phyloP scores from a whole-genome alignment of 1,140 invertebrate genomes.

The Babylonia areolata region DNA sequence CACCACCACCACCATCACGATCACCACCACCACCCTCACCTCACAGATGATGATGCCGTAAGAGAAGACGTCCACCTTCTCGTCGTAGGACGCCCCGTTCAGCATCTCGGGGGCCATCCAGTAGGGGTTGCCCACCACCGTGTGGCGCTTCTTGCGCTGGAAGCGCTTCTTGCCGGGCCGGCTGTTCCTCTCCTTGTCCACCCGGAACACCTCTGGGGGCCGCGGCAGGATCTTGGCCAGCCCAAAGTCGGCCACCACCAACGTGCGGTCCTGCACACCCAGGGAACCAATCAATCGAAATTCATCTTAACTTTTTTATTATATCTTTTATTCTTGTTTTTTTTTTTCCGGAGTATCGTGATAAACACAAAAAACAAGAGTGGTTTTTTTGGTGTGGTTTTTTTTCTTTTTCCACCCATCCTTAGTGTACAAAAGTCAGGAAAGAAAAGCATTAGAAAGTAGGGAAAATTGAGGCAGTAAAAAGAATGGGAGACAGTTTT shows the following conservation, averaged over 20 bases:
- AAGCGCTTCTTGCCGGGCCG: constrained; percentile 54
- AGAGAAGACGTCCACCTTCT: constrained; percentile 74
- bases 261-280: constrained; percentile 69
- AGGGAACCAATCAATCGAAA: too few species aligned
- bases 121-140: constrained; percentile 75
- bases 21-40: constrained; percentile 47
- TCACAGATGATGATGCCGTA: constrained; percentile 75
- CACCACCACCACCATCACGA: neutral
- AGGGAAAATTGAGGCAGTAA: too few species aligned
- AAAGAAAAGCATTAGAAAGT: too few species aligned
- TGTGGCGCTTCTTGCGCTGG: constrained; percentile 70
- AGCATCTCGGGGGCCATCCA: constrained; percentile 77
- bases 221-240: constrained; percentile 69
- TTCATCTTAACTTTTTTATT: too few species aligned
- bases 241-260: constrained; percentile 76
- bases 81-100: constrained; percentile 71
- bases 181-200: constrained; percentile 31
- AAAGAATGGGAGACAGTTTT: too few species aligned
- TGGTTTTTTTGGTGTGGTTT: too few species aligned
- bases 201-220: constrained; percentile 33
- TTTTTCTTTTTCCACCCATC: too few species aligned
- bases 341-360: too few species aligned
- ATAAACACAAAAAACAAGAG: too few species aligned
- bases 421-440: too few species aligned
- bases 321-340: too few species aligned